phyloP scores from a whole-genome alignment of 2,113 vertebrate species.

The Chamaea fasciata region DNA sequence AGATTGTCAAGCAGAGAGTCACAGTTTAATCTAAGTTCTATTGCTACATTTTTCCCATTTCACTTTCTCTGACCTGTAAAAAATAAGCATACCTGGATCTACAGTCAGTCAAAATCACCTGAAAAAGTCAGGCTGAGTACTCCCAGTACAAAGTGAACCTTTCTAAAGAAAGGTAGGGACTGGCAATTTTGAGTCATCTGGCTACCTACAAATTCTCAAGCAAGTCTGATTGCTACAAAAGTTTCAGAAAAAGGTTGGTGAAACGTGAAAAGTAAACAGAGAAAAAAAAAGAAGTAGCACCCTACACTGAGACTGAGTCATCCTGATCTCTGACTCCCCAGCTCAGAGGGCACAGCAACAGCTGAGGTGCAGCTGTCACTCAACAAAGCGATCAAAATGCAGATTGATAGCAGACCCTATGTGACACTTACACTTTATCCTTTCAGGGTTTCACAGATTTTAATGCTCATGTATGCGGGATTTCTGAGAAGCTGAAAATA shows the following conservation, averaged over 20 bases:
- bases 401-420: background rate
- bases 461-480: background rate
- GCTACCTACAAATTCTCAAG: background rate
- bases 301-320: background rate
- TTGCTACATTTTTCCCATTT: background rate
- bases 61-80: background rate
- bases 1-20: background rate
- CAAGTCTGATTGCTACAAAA: background rate
- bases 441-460: background rate
- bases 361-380: background rate
- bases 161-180: background rate
- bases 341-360: background rate
- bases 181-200: background rate
- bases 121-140: background rate
- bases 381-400: background rate
- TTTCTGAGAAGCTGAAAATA: background rate
- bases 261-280: background rate
- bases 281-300: background rate
- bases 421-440: background rate
- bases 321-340: background rate
- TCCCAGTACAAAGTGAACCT: background rate
- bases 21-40: background rate
- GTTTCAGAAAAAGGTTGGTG: background rate
- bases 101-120: background rate
- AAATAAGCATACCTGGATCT: background rate